Conservation (phyloP, 2,113 vertebrate genomes). For the Pachycephala philippinensis region DNA sequence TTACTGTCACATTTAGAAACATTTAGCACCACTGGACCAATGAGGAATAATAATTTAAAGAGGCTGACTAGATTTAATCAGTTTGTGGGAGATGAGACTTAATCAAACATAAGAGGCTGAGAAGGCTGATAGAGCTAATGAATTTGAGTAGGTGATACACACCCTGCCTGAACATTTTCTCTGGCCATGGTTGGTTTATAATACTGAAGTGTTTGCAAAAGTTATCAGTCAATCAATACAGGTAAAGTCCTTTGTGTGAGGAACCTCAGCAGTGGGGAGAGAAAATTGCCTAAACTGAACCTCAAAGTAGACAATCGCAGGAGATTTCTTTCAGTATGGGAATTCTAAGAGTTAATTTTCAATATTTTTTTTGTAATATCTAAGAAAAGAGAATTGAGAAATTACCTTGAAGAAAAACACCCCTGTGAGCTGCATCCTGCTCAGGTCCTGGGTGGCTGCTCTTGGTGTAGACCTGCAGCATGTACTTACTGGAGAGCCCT, state of each 20-base stretch:
- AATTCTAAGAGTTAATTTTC: not conserved
- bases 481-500: not conserved
- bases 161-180: not conserved
- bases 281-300: not conserved
- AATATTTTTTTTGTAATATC: not conserved
- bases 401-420: not conserved
- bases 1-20: constrained; percentile 47
- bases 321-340: not conserved
- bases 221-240: not conserved
- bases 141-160: not conserved
- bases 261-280: not conserved
- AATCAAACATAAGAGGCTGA: constrained; percentile 1
- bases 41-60: constrained; percentile 13
- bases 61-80: constrained; percentile 28
- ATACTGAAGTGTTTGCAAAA: not conserved
- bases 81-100: constrained; percentile 31
- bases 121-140: not conserved
- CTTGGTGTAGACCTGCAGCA: not conserved
- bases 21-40: constrained; percentile 16
- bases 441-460: not conserved
- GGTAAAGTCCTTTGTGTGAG: not conserved
- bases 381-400: not conserved
- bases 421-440: not conserved
- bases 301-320: not conserved
- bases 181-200: not conserved